phyloP scores from a whole-genome alignment of 2,888 invertebrate genomes.

The Punctoribates punctum region DNA sequence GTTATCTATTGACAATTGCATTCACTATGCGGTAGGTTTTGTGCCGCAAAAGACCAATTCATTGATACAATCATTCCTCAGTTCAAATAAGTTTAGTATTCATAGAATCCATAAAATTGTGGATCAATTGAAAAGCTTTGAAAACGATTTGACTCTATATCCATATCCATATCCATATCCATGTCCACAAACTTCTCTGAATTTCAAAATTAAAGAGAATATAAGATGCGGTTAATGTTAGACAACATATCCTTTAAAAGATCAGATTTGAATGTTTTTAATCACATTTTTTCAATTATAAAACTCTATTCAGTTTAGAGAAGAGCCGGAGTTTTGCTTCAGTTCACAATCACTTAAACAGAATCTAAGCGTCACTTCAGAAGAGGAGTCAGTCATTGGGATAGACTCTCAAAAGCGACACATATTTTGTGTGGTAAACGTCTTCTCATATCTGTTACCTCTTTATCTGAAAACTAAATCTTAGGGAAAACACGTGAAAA shows the following conservation, averaged over 20 bases:
- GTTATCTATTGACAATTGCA: neutral
- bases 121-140: neutral
- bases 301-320: too few relatives aligned
- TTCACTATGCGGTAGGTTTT: constrained; percentile 11
- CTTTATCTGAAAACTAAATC: constrained; percentile 21
- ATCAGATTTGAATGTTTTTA: too few relatives aligned
- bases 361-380: neutral
- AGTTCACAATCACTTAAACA: neutral
- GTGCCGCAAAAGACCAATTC: neutral
- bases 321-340: neutral
- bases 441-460: constrained; percentile 12
- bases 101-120: neutral
- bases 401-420: neutral
- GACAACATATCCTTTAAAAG: too few relatives aligned
- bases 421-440: neutral
- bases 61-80: neutral
- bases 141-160: too few relatives aligned
- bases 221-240: too few relatives aligned
- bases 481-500: constrained; percentile 5
- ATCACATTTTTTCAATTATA: too few relatives aligned
- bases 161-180: too few relatives aligned
- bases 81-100: neutral
- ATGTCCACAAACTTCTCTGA: too few relatives aligned
- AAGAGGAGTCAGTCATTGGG: neutral
- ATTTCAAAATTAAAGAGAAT: too few relatives aligned